Conservation (phyloP, 2,797 vertebrate genomes). For the Xenops minutus region DNA sequence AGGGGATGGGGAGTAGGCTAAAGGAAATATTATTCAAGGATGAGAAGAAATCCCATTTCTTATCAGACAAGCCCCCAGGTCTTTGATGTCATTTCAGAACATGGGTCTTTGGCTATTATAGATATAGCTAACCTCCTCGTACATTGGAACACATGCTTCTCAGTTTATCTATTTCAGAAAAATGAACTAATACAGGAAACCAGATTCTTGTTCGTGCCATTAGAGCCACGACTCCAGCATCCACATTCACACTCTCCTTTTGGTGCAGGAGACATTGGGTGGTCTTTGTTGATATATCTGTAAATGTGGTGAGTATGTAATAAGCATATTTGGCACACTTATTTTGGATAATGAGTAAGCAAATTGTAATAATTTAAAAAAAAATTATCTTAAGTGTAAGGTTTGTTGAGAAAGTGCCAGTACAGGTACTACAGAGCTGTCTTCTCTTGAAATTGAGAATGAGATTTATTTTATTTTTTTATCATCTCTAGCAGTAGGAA, state of each 20-base stretch:
- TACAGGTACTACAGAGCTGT: not conserved
- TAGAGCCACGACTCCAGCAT: not conserved
- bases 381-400: not conserved
- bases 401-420: not conserved
- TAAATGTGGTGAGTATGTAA: not conserved
- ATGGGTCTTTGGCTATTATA: not conserved
- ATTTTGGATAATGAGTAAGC: not conserved
- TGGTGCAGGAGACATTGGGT: not conserved
- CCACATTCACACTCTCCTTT: not conserved
- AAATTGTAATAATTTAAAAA: not conserved
- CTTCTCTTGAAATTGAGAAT: not conserved
- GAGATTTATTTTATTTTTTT: not conserved
- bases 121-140: not conserved
- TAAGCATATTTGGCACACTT: not conserved
- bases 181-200: not conserved
- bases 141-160: not conserved
- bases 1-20: not conserved
- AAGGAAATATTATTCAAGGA: constrained; percentile 19
- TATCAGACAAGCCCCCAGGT: constrained; percentile 8
- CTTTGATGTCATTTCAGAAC: constrained; percentile 32
- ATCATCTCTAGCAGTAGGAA: not conserved
- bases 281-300: not conserved
- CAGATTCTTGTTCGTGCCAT: not conserved
- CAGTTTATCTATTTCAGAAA: not conserved
- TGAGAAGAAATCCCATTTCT: constrained; percentile 36